Percentiles rank a stretch among this genome's conserved stretches.
Conservation (phyloP, 2,888 invertebrate genomes). For the Melinopterus prodromus region DNA sequence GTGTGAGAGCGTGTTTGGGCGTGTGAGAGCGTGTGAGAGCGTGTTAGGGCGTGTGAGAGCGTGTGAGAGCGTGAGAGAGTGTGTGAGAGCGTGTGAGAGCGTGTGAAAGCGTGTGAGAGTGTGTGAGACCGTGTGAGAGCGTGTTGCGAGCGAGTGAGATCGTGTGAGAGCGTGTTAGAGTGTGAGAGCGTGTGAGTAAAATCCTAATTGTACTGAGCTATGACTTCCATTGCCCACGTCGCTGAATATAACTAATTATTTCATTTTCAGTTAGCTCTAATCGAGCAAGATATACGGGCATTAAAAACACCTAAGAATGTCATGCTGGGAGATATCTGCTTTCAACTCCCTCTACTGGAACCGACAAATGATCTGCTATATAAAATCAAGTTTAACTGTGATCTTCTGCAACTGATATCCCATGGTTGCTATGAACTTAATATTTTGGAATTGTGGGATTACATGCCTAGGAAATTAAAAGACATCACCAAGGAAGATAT, state of each 20-base stretch:
- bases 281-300: slow-evolving; percentile 30
- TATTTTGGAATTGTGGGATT: slow-evolving; percentile 77
- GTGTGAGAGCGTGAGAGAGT: too few relatives aligned
- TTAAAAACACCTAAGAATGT: slow-evolving; percentile 26
- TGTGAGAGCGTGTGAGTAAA: too few relatives aligned
- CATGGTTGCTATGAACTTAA: slow-evolving; percentile 70
- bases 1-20: too few relatives aligned
- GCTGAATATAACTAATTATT: neutral
- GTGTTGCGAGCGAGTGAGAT: too few relatives aligned
- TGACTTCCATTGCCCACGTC: too few relatives aligned
- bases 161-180: too few relatives aligned
- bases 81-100: too few relatives aligned
- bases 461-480: slow-evolving; percentile 63
- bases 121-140: too few relatives aligned
- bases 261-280: slow-evolving; percentile 26
- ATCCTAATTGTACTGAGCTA: too few relatives aligned
- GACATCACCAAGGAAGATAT: slow-evolving; percentile 70
- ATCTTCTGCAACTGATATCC: slow-evolving; percentile 68
- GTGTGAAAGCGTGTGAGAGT: too few relatives aligned
- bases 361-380: slow-evolving; percentile 29
- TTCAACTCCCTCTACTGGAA: slow-evolving; percentile 30
- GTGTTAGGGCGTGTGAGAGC: too few relatives aligned
- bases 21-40: too few relatives aligned
- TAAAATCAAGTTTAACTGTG: slow-evolving; percentile 58
- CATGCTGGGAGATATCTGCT: slow-evolving; percentile 30